phyloP scores from a whole-genome alignment of 2,888 invertebrate species.

The Yponomeuta malinellus region DNA sequence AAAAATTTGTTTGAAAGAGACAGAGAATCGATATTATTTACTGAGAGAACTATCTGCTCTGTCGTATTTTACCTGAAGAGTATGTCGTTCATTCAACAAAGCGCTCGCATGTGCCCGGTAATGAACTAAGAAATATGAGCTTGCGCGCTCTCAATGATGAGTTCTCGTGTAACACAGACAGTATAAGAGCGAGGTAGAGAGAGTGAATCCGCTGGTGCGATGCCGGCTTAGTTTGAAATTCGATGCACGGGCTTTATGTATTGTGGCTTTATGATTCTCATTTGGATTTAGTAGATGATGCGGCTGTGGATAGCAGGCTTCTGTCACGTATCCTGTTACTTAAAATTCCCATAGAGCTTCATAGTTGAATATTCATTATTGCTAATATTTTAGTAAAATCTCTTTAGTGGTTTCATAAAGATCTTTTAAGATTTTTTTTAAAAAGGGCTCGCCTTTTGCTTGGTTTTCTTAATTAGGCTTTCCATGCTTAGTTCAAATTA shows the following conservation, averaged over 20 bases:
- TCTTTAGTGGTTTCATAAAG: too few relatives aligned
- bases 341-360: too few relatives aligned
- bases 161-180: conserved; percentile 18
- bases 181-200: background rate
- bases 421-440: too few relatives aligned
- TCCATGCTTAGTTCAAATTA: too few relatives aligned
- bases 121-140: conserved; percentile 66
- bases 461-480: too few relatives aligned
- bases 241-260: conserved; percentile 10
- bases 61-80: background rate
- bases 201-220: background rate
- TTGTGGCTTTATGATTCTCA: conserved; percentile 4
- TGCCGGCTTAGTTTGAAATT: conserved; percentile 15
- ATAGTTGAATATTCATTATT: too few relatives aligned
- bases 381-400: too few relatives aligned
- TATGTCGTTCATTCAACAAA: background rate
- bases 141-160: conserved; percentile 33
- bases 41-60: background rate
- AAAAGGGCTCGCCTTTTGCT: too few relatives aligned
- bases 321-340: too few relatives aligned
- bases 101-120: conserved; percentile 31
- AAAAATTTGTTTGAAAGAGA: too few relatives aligned
- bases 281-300: background rate
- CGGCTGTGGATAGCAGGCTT: background rate
- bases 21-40: too few relatives aligned